Evolutionary conservation across 2,113 vertebrate species (phyloP).

Genomic region (Nothocercus julius): DNA sequence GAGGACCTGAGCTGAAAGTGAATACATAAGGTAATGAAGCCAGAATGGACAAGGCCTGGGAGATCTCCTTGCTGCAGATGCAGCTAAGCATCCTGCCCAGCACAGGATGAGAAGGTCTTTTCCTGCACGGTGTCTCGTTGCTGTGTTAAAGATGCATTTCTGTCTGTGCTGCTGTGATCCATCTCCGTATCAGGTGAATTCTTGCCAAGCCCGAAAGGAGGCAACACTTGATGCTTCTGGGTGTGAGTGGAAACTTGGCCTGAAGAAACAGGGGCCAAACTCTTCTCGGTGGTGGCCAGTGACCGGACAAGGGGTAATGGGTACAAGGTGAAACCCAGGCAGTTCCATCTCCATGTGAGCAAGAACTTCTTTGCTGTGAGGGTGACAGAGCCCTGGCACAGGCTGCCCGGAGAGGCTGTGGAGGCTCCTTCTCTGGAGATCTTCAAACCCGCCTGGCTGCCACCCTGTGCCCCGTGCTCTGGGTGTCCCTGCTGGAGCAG

Average conservation of each 20-base stretch:
- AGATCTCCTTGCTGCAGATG: background rate
- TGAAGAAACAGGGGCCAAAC: background rate
- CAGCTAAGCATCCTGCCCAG: background rate
- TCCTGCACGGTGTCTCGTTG: background rate
- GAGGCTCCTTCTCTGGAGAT: too few relatives aligned
- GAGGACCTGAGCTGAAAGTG: background rate
- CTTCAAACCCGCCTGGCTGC: too few relatives aligned
- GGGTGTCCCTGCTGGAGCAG: too few relatives aligned
- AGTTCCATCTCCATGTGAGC: too few relatives aligned
- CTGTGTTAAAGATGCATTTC: background rate
- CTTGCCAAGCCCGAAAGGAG: background rate
- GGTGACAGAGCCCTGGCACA: too few relatives aligned
- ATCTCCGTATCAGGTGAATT: background rate
- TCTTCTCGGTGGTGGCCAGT: too few relatives aligned
- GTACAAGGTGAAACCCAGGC: too few relatives aligned
- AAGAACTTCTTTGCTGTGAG: too few relatives aligned
- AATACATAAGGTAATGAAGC: background rate
- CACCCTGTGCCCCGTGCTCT: too few relatives aligned
- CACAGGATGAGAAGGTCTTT: background rate
- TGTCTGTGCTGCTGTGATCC: background rate
- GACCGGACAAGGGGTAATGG: too few relatives aligned
- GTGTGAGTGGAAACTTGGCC: fast-evolving
- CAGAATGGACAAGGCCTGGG: background rate
- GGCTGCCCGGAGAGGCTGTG: too few relatives aligned
- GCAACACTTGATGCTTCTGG: background rate